Percentiles rank a stretch among this genome's conserved stretches.
These are phyloP conservation scores for Leptodactylus fuscus DNA, from an alignment of 2,113 vertebrate genomes.

Conservation along the genomic window DNA sequence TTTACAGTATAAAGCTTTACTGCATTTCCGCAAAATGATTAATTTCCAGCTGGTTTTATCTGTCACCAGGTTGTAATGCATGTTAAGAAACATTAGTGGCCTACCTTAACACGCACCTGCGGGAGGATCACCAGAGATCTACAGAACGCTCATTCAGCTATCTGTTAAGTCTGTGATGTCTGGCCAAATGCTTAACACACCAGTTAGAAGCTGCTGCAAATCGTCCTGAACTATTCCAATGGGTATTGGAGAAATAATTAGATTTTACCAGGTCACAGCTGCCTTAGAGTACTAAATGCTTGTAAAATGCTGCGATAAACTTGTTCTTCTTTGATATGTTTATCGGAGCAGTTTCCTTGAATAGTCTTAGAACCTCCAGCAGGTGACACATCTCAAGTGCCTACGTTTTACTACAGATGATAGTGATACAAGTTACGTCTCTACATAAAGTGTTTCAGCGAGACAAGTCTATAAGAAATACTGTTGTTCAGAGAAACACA, in stretches of 20 bases:
- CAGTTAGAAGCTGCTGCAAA: conserved; percentile 67
- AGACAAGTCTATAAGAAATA: not conserved
- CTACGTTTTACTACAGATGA: not conserved
- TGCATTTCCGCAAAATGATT: not conserved
- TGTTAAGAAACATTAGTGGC: conserved; percentile 61
- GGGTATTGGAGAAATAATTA: conserved; percentile 73
- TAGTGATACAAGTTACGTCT: not conserved
- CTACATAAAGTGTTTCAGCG: not conserved
- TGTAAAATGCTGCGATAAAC: conserved; percentile 66
- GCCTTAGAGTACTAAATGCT: conserved; percentile 68
- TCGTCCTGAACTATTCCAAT: conserved; percentile 72
- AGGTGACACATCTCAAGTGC: not conserved
- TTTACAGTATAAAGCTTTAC: not conserved
- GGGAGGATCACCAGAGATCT: conserved; percentile 67
- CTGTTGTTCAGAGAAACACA: not conserved
- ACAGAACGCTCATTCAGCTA: conserved; percentile 65
- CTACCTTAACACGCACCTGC: conserved; percentile 62
- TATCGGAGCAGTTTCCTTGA: conserved; percentile 42
- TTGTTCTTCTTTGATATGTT: conserved; percentile 65
- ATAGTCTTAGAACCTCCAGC: conserved; percentile 19
- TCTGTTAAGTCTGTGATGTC: conserved; percentile 67
- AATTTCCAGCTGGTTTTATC: conserved; percentile 52
- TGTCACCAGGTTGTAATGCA: conserved; percentile 65
- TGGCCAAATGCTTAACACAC: conserved; percentile 67
- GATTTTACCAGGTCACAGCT: conserved; percentile 72